Conservation (phyloP, 2,113 vertebrate species). For the Dicerorhinus sumatrensis region DNA sequence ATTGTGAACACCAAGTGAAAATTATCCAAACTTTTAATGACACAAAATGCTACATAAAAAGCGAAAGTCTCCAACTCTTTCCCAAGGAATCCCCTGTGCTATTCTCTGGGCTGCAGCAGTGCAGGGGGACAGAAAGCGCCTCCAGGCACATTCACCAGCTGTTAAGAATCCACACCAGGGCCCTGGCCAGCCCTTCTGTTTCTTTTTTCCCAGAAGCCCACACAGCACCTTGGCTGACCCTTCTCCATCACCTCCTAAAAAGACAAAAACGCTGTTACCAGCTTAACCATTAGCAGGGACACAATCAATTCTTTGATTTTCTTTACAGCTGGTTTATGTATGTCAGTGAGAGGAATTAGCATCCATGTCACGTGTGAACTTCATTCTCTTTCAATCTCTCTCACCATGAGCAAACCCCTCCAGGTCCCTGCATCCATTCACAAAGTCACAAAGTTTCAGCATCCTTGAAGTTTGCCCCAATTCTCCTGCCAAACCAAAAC, state of each 20-base stretch:
- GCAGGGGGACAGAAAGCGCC: conserved; percentile 25
- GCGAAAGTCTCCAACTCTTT: background rate
- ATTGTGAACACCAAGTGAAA: conserved; percentile 41
- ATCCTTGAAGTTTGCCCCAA: conserved; percentile 56
- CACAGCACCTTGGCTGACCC: conserved; percentile 63
- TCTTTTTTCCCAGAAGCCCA: conserved; percentile 43
- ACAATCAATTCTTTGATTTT: conserved; percentile 63
- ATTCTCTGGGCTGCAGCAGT: conserved; percentile 4
- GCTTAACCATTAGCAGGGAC: conserved; percentile 55
- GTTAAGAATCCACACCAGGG: conserved; percentile 29
- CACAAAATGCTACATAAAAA: conserved; percentile 25
- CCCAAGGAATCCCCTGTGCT: conserved; percentile 25
- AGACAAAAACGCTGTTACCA: conserved; percentile 65
- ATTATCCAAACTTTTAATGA: conserved; percentile 31
- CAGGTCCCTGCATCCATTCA: conserved; percentile 53
- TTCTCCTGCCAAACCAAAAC: conserved; percentile 45
- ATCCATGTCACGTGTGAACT: background rate
- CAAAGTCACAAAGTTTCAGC: conserved; percentile 65
- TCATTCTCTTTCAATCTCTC: conserved; percentile 62
- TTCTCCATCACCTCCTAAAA: conserved; percentile 69
- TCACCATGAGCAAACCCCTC: conserved; percentile 37
- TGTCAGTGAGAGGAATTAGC: conserved; percentile 55
- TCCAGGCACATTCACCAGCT: conserved; percentile 40
- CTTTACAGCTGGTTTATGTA: conserved; percentile 56
- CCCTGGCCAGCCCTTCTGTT: background rate